Percentiles rank a stretch among this genome's conserved stretches.
Evolutionary conservation across 2,113 vertebrate species (phyloP).

Genomic region (Tragelaphus scriptus): DNA sequence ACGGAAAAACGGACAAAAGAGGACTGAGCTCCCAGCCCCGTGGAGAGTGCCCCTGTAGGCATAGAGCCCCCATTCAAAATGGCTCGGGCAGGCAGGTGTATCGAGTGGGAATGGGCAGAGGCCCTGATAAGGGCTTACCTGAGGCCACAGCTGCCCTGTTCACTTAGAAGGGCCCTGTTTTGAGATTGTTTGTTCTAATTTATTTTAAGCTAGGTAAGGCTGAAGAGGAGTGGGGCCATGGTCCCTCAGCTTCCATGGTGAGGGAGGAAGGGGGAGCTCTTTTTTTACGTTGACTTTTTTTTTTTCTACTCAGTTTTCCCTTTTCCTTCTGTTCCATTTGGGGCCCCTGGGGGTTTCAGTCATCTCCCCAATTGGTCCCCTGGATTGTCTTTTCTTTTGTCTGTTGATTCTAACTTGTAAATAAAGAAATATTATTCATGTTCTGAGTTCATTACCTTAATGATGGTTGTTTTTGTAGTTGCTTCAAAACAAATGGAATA

Average conservation of each 20-base stretch:
- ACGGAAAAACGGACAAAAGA: background rate
- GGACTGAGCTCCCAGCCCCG: background rate
- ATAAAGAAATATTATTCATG: conserved; percentile 79
- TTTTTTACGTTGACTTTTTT: conserved; percentile 73
- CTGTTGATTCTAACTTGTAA: conserved; percentile 79
- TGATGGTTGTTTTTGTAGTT: background rate
- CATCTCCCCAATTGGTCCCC: conserved; percentile 52
- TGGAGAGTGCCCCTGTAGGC: conserved; percentile 4
- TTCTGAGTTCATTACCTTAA: conserved; percentile 36
- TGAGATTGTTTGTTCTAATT: conserved; percentile 70
- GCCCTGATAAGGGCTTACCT: background rate
- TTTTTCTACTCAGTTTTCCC: conserved; percentile 62
- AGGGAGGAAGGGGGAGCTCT: conserved; percentile 48
- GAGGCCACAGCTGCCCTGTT: conserved; percentile 45
- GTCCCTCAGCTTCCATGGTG: conserved; percentile 37
- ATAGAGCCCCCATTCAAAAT: background rate
- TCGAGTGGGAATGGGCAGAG: conserved; percentile 22
- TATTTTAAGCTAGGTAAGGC: conserved; percentile 71
- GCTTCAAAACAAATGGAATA: background rate
- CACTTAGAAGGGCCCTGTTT: conserved; percentile 53
- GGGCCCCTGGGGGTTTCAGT: conserved; percentile 47
- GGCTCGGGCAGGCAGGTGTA: background rate
- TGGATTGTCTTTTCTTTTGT: conserved; percentile 60
- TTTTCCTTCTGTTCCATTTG: conserved; percentile 45
- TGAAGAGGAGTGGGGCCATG: background rate